Base-by-base conservation (phyloP, 1,140 invertebrate genomes). In the Drosophila sucinea region DNA sequence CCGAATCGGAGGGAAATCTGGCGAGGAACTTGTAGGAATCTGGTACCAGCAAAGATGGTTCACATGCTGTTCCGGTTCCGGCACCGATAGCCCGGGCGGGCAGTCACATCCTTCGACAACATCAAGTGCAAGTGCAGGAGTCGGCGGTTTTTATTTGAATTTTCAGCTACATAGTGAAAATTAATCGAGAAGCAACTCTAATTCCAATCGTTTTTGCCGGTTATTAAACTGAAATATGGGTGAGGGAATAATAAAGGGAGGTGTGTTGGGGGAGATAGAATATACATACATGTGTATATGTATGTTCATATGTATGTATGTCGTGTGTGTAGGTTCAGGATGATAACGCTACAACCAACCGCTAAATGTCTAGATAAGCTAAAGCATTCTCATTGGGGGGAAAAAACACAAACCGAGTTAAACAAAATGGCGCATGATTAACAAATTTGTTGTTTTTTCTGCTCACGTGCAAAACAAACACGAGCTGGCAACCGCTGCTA, bases 391-490 rank as follows among this genome's bases (percentile, higher is more conserved):
- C 79, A 86, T 86, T 86, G 83, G 83, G 29, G 44, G 38, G 11
- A 30, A 25, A 57, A 25, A 8, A 4, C 2, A 32, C 27, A 11
- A 23, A 8, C 1, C 3, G 10, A 40, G 8, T n/a, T 5, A 27
- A 40, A 40, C 41, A 82, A 82, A 47, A 87, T 86, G 27, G 71
- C 61, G 64, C 65, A 61, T 75, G 70, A 81, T 86, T 75, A 65
- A 60, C 38, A 44, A 61, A 61, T 25, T 51, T 41, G 55, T 30
- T 58, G 23, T 66, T 40, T 29, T 58, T 27, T 30, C 11, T 30
- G 47, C 74, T 82, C 79, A 81, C 80, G 80, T 81, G 79, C 74
- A 68, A 73, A 47, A 27, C 44, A 58, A 82, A 64, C 54, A 80
- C 60, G 38, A 60, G 25, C 23, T 23, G 38, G 29, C 7, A 58